Evolutionary conservation across 2,888 invertebrate genomes (phyloP), one percentile per base, ranked within the genome.

Genomic region (Dimorphilus gyrociliatus): DNA sequence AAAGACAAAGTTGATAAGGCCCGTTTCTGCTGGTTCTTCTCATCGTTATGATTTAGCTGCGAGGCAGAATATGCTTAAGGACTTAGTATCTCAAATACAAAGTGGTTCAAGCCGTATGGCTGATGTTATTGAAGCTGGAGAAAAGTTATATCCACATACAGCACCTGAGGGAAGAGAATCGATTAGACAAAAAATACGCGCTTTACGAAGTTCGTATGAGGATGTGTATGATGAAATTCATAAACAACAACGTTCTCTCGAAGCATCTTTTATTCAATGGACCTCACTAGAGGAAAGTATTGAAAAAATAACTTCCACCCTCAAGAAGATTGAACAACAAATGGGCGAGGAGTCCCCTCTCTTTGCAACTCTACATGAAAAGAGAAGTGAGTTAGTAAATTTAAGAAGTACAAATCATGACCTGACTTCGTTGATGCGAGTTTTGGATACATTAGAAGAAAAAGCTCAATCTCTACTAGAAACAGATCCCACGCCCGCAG

Each of bases 71-170:
- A n/a, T n/a, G n/a, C n/a, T n/a, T n/a, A n/a, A 64, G 50, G 53
- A 60, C 25, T 47, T 67, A 15, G 45, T 58, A 4, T 69, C 78
- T 7, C 86, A 86, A 53, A 73, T 75, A 42, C 84, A 86, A 44
- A 78, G 81, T 51, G 82, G 81, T 2, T 77, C 80, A 46, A 75
- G 76, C 46, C 74, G 79, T 45, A 68, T 90, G 19, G 71, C 73
- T 31, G 72, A 74, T 23, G 63, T 85, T 13, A 75, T 77, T 10
- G 69, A 75, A 3, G 71, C 78, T 1, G 84, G 84, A 2, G 90
- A 92, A 52, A 76, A 78, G 55, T 72, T 90, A n/a, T 71, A 85
- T 37, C 81, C 86, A 0, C 84, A 85, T 59, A 92, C 88, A 2
- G 81, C 86, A 7, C 78, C 88, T 1, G 75, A 76, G 45, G 90